phyloP scores from a whole-genome alignment of 1,140 invertebrate genomes.

The Pentalonia nigronervosa region DNA sequence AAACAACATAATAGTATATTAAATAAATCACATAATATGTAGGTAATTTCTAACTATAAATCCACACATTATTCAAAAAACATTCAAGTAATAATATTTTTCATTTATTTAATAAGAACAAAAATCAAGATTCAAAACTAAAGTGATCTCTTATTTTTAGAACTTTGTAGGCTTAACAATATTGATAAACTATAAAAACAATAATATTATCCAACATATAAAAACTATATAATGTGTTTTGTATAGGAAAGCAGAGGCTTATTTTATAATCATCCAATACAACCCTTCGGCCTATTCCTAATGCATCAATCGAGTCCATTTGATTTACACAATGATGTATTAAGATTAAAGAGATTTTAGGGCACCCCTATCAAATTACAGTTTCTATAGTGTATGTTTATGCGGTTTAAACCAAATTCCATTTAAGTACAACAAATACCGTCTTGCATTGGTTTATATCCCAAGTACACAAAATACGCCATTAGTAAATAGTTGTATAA shows the following conservation, averaged over 20 bases:
- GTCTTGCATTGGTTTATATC: background rate
- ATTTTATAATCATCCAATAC: background rate
- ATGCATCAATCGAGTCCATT: background rate
- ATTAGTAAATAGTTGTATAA: no score
- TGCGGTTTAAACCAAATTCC: background rate
- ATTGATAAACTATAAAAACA: background rate
- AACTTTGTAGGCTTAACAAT: background rate
- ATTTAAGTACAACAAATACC: background rate
- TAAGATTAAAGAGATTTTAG: background rate
- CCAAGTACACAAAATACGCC: background rate
- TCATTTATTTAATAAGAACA: background rate
- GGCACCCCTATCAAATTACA: background rate
- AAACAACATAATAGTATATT: background rate
- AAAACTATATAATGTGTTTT: background rate
- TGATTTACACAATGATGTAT: background rate
- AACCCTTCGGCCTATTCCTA: background rate
- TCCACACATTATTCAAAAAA: background rate
- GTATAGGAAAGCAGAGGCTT: background rate
- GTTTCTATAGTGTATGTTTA: background rate
- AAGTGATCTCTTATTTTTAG: background rate
- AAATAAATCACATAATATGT: background rate
- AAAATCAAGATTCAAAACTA: background rate
- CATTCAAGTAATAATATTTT: background rate
- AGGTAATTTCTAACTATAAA: background rate
- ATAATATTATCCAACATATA: background rate